Base-by-base conservation (phyloP, 2,888 invertebrate species). In the Onthophagus sagittarius region DNA sequence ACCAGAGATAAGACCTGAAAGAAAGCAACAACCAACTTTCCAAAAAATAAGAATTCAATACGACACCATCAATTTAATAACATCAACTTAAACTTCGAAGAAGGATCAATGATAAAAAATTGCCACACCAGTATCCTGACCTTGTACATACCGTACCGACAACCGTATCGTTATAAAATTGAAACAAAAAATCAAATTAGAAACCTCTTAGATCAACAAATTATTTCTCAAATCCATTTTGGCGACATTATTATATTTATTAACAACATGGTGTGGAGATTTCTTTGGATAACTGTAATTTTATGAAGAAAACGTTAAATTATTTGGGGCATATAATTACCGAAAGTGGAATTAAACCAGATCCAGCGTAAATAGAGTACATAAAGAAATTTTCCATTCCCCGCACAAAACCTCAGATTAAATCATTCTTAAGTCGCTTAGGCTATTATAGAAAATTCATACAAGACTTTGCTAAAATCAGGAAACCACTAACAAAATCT, bases 261-360 rank as follows among this genome's bases (percentile, higher is more conserved):
- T 3, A 23, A 63, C n/a, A 14, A 63, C 14, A 63, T 23, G 23
- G 23, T 2, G 23, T 23, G 3, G 9, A 63, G 15, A 33, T 71
- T 13, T 13, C 14, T 9, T 13, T 15, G 62, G 71, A 71, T 63
- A 63, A 63, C 5, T 63, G 71, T 39, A n/a, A 77, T 13, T 80
- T 78, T 69, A 72, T 74, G 0, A 62, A 73, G 6, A n/a, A 63
- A 5, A 70, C 75, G 7, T 13, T 79, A 1, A 73, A 64, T 6
- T 79, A 78, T 13, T 53, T 78, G 1, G 79, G 79, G 0, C 78
- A 76, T 32, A 33, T 73, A 3, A 64, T 76, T 23, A 73, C 69
- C 15, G 62, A 15, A 7, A 75, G 74, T 11, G 76, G 74, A 13
- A 76, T 73, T 33, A 15, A 15, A 13, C 70, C 73, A 9, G 73